These are phyloP conservation scores for Apotomis turbidana DNA, from an alignment of 2,888 invertebrate species.

Conservation along the genomic window DNA sequence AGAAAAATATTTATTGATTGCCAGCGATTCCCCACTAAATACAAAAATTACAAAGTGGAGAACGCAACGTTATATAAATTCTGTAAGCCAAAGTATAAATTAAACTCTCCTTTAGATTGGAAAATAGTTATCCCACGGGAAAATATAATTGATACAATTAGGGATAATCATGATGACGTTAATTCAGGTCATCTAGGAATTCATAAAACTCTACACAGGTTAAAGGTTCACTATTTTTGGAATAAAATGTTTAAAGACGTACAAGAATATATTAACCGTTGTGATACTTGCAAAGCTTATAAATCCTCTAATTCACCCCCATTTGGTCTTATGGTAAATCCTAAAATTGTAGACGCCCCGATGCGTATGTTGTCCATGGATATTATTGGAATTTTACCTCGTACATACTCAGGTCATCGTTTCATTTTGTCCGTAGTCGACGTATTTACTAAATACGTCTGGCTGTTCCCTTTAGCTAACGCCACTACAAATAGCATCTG, in stretches of 20 bases:
- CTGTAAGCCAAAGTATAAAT: conserved; percentile 15
- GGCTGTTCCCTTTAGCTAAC: conserved; percentile 22
- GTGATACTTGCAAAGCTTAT: conserved; percentile 19
- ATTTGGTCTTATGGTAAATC: conserved; percentile 8
- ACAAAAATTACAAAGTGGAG: conserved; percentile 21
- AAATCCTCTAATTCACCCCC: conserved; percentile 16
- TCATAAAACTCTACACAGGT: conserved; percentile 15
- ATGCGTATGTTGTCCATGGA: conserved; percentile 10
- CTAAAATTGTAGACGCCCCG: conserved; percentile 4
- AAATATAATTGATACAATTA: conserved; percentile 3
- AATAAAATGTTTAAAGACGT: conserved; percentile 9
- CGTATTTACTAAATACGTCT: conserved; percentile 21
- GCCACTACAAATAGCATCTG: conserved; percentile 18
- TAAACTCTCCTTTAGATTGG: conserved; percentile 10
- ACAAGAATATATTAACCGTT: neutral
- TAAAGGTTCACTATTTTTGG: conserved; percentile 23
- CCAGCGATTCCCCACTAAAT: conserved; percentile 25
- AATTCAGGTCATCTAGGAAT: conserved; percentile 21
- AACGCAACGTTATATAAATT: conserved; percentile 10
- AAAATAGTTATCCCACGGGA: conserved; percentile 21
- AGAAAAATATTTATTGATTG: conserved; percentile 14
- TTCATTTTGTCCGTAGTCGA: conserved; percentile 21
- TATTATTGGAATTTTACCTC: conserved; percentile 10
- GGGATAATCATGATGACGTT: conserved; percentile 23
- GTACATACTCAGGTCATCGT: conserved; percentile 22